phyloP scores from a whole-genome alignment of 2,113 vertebrate genomes.

The Loxodonta africana region DNA sequence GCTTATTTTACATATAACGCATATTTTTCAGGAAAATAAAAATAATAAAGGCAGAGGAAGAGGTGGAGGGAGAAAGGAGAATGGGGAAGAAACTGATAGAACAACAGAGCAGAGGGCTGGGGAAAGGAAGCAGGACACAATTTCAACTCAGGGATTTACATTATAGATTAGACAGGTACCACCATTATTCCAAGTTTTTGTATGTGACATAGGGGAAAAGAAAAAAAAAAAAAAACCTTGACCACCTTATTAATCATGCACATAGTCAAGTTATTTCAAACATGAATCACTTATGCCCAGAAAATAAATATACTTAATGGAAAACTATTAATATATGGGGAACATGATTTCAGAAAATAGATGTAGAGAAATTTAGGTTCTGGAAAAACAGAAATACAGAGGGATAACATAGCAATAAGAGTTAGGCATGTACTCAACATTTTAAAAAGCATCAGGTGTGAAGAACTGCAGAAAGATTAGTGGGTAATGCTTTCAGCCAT shows the following conservation, averaged over 20 bases:
- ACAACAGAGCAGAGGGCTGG: background rate
- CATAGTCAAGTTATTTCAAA: background rate
- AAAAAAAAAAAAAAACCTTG: background rate
- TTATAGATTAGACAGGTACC: background rate
- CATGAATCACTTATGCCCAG: background rate
- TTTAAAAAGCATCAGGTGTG: background rate
- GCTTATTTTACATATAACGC: slow-evolving; percentile 5
- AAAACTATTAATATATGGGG: background rate
- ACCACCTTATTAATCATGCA: slow-evolving; percentile 25
- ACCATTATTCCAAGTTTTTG: background rate
- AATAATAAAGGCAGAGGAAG: background rate
- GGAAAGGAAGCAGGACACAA: background rate
- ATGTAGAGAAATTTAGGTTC: background rate
- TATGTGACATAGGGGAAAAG: background rate
- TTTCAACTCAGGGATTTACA: background rate
- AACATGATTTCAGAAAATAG: background rate
- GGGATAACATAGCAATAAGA: background rate
- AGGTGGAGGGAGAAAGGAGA: background rate
- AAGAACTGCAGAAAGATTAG: background rate
- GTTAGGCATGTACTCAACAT: background rate
- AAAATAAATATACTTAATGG: background rate
- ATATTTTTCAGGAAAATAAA: slow-evolving; percentile 28
- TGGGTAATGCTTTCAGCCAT: background rate
- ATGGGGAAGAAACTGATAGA: background rate
- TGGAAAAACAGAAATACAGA: background rate